phyloP scores from a whole-genome alignment of 2,113 vertebrate genomes.

The Chloebia gouldiae region DNA sequence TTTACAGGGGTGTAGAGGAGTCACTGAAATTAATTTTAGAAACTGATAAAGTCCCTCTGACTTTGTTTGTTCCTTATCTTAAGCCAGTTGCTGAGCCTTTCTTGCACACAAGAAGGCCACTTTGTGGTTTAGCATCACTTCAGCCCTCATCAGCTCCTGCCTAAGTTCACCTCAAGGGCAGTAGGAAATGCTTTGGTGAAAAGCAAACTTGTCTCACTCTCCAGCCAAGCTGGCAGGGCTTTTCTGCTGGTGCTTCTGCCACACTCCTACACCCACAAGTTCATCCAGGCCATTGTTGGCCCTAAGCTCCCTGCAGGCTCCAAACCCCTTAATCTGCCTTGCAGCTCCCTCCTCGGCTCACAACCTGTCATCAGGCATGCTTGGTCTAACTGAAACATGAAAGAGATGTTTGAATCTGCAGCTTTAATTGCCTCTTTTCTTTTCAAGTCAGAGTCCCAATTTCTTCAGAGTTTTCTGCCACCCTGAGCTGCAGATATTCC shows the following conservation, averaged over 20 bases:
- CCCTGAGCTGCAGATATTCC: neutral
- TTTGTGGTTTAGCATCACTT: neutral
- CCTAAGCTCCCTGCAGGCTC: neutral
- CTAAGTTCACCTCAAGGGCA: neutral
- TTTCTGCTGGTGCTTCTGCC: neutral
- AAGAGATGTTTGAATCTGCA: neutral
- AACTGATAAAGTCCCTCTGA: neutral
- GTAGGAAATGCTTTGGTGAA: neutral
- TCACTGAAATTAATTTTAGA: neutral
- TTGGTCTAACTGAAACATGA: neutral
- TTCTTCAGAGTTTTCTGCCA: neutral
- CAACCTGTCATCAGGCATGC: neutral
- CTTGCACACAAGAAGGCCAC: neutral
- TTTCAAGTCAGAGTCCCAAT: neutral
- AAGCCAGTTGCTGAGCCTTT: neutral
- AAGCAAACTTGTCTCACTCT: neutral
- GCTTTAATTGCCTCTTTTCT: neutral
- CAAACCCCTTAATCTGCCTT: neutral
- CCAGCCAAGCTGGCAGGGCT: neutral
- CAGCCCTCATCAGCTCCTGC: accelerated
- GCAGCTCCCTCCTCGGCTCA: neutral
- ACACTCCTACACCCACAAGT: neutral
- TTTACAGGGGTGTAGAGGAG: neutral
- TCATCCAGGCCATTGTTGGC: neutral
- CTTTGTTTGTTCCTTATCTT: neutral